A percentile compares a stretch with the other conserved stretches of the same genome.
These are phyloP conservation scores for Sinocyclocheilus anophthalmus DNA, from an alignment of 2,113 vertebrate species.

Conservation along the genomic window DNA sequence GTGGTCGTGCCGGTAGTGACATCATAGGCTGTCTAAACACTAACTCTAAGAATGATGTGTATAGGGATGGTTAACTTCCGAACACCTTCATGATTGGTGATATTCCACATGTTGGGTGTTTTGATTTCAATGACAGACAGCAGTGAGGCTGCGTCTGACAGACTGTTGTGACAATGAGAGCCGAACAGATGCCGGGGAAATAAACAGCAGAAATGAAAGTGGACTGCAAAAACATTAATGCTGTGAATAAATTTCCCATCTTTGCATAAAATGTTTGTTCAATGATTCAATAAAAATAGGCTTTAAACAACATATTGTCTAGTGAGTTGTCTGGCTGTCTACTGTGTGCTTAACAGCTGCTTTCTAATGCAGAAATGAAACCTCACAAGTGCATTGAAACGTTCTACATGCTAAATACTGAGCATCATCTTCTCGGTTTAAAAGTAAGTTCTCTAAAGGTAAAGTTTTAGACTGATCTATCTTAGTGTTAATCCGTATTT, in stretches of 20 bases:
- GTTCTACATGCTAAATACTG: background rate
- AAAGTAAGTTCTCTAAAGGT: too few relatives aligned
- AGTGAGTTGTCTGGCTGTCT: background rate
- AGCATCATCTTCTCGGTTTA: background rate
- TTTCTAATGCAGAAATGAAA: background rate
- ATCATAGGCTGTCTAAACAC: too few relatives aligned
- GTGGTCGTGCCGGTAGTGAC: too few relatives aligned
- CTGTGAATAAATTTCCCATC: slow-evolving; percentile 18
- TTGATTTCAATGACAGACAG: too few relatives aligned
- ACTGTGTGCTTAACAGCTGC: background rate
- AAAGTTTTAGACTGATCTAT: too few relatives aligned
- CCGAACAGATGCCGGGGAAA: slow-evolving; percentile 73
- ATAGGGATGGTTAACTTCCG: background rate
- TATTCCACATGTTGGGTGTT: background rate
- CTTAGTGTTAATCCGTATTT: too few relatives aligned
- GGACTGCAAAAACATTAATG: slow-evolving; percentile 7
- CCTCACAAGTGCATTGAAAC: background rate
- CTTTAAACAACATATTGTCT: background rate
- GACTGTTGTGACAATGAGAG: slow-evolving; percentile 80
- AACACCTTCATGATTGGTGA: background rate
- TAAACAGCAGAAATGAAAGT: slow-evolving; percentile 22
- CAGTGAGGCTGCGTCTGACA: slow-evolving; percentile 83
- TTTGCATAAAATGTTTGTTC: slow-evolving; percentile 30
- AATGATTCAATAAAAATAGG: background rate
- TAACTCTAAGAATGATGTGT: background rate